Evolutionary conservation across 2,888 invertebrate genomes (phyloP).

Genomic region (Muscina levida): DNA sequence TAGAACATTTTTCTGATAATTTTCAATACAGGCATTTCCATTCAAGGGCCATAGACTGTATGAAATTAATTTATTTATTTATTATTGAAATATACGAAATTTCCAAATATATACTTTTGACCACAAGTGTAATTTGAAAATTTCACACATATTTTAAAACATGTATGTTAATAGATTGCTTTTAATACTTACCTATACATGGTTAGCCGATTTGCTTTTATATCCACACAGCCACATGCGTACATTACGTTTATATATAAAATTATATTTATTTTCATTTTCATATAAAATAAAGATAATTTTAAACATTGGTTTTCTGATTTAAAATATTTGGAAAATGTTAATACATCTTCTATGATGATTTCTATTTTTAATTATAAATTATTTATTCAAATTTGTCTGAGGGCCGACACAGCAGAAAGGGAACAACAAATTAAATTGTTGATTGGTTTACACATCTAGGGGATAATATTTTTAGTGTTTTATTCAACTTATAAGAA

Average conservation of each 20-base stretch:
- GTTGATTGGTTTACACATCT: slow-evolving; percentile 45
- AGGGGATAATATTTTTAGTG: slow-evolving; percentile 54
- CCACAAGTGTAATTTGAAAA: too few species aligned
- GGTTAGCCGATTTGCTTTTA: too few species aligned
- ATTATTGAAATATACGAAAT: too few species aligned
- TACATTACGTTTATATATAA: slow-evolving; percentile 25
- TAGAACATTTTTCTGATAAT: too few species aligned
- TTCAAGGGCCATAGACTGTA: too few species aligned
- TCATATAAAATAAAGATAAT: slow-evolving; percentile 36
- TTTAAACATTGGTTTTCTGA: slow-evolving; percentile 27
- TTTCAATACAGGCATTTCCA: too few species aligned
- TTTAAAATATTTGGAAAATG: slow-evolving; percentile 15
- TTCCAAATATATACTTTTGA: too few species aligned
- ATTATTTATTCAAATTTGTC: not conserved
- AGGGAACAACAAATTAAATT: slow-evolving; percentile 6
- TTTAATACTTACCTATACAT: too few species aligned
- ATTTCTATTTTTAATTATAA: slow-evolving; percentile 17
- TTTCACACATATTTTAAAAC: too few species aligned
- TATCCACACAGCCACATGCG: too few species aligned
- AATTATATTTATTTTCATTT: slow-evolving; percentile 37
- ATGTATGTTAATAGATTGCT: too few species aligned
- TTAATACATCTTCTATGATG: slow-evolving; percentile 21
- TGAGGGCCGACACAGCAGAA: not conserved
- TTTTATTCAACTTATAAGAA: slow-evolving; percentile 42
- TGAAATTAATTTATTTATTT: too few species aligned